Evolutionary conservation across 2,888 invertebrate species (phyloP), one percentile per base, ranked within the genome.

Genomic region (Phortica magna): DNA sequence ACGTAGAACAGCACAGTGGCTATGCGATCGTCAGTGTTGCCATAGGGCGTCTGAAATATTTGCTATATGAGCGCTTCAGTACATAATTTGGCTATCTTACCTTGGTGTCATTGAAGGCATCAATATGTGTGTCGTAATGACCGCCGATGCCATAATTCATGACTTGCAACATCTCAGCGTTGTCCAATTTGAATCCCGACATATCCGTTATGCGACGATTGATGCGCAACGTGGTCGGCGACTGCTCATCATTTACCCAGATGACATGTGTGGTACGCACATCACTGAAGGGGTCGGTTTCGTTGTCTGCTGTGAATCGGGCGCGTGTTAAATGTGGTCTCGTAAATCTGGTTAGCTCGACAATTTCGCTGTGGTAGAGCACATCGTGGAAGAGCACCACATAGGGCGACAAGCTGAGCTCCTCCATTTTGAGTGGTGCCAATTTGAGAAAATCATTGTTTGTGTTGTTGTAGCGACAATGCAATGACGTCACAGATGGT

Each of bases 1-100:
- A 98, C 98, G 92, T 99, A 99, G 91, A 97, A 98, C 41, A 99
- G 93, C 77, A 98, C 96, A 0, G 99, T 99, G 1, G 99, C 98
- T 85, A 99, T 98, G 84, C 99, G 94, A 93, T 99, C 99, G 55
- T 99, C 99, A 48, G 2, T 1, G 48, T 5, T 31, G 5, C 5
- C 31, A 48, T 48, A 48, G 3, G 48, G 48, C 48, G 3, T 48
- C 10, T 48, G 7, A 9, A 48, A 14, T 9, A 9, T 43, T 43
- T 43, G 10, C 43, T 43, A 43, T 31, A 48, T 48, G 9, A 5
- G 2, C 0, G 14, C 48, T 9, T 9, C 3, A 48, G 2, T 48
- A 6, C 2, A 6, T 48, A 6, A 14, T 48, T 9, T 48, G 3
- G 7, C 7, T 9, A 0, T 12, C 89, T 83, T 67, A 91, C 91